Percentiles rank a stretch among this genome's conserved stretches.
These are phyloP conservation scores for Limnothrissa miodon DNA, from an alignment of 2,113 vertebrate genomes.

Conservation along the genomic window DNA sequence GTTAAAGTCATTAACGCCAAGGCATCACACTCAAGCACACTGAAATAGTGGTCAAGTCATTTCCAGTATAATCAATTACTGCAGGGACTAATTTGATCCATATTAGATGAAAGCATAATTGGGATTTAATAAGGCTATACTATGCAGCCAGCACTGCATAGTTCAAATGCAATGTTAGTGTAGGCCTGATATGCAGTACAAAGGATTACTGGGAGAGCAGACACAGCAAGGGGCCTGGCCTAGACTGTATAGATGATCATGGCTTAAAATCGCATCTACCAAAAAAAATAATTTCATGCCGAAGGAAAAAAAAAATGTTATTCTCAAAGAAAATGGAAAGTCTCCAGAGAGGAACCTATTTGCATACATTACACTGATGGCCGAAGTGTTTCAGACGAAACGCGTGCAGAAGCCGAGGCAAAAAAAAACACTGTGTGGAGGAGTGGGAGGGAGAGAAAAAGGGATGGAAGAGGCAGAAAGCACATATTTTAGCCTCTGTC, in stretches of 20 bases:
- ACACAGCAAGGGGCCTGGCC: neutral
- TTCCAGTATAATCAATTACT: slow-evolving; percentile 68
- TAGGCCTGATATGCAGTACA: neutral
- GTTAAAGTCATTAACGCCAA: slow-evolving; percentile 55
- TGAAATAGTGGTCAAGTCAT: slow-evolving; percentile 65
- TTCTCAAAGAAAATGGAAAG: neutral
- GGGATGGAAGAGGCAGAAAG: neutral
- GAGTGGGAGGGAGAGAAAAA: neutral
- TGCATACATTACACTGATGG: slow-evolving; percentile 18
- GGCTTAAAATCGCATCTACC: neutral
- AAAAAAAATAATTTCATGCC: neutral
- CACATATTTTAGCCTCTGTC: slow-evolving; percentile 5
- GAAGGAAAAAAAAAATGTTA: neutral
- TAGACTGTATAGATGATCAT: neutral
- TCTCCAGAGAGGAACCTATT: neutral
- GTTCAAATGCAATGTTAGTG: neutral
- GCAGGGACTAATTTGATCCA: slow-evolving; percentile 58
- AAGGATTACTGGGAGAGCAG: neutral
- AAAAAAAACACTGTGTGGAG: neutral
- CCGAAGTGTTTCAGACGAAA: neutral
- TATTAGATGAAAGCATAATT: slow-evolving; percentile 43
- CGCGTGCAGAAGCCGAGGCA: neutral
- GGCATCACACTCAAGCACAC: slow-evolving; percentile 49
- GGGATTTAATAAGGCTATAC: slow-evolving; percentile 27
- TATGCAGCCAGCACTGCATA: neutral